Conservation (phyloP, 1,140 invertebrate genomes). For the Lysiphlebus fabarum region DNA sequence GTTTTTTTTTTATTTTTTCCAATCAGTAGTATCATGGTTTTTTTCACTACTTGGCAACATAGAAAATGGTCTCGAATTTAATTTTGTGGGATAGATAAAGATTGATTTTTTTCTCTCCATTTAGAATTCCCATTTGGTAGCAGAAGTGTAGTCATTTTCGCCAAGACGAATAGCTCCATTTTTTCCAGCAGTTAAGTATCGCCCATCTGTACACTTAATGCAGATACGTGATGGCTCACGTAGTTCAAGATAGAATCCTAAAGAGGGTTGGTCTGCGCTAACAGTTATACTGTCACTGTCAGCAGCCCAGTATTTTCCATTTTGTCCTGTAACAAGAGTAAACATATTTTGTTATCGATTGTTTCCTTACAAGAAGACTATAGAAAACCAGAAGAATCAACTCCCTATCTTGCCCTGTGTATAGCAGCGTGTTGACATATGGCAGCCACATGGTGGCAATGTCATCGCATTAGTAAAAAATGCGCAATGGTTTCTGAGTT, state of each 20-base stretch:
- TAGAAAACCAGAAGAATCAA: too few species aligned
- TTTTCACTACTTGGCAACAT: too few species aligned
- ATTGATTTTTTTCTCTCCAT: background rate
- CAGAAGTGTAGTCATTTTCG: slow-evolving; percentile 71
- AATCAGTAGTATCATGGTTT: too few species aligned
- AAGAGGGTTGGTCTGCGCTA: slow-evolving; percentile 76
- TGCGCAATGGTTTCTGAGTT: too few species aligned
- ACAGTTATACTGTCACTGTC: slow-evolving; percentile 83
- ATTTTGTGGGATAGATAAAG: too few species aligned
- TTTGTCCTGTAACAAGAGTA: slow-evolving; percentile 70
- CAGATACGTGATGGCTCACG: slow-evolving; percentile 87
- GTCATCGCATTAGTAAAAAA: too few species aligned
- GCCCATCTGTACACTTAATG: slow-evolving; percentile 76
- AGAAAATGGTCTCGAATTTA: too few species aligned
- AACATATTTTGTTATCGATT: background rate
- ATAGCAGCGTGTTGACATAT: too few species aligned
- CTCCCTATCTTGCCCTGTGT: too few species aligned
- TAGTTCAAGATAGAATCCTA: slow-evolving; percentile 88
- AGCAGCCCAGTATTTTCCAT: slow-evolving; percentile 90
- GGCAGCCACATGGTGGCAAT: too few species aligned
- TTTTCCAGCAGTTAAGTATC: slow-evolving; percentile 88
- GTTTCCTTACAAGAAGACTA: background rate
- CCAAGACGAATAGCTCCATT: slow-evolving; percentile 88
- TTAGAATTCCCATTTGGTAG: slow-evolving; percentile 95
- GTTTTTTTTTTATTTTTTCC: too few species aligned